Base-by-base conservation (phyloP, 2,888 invertebrate species). In the Chrysodeixis includens region DNA sequence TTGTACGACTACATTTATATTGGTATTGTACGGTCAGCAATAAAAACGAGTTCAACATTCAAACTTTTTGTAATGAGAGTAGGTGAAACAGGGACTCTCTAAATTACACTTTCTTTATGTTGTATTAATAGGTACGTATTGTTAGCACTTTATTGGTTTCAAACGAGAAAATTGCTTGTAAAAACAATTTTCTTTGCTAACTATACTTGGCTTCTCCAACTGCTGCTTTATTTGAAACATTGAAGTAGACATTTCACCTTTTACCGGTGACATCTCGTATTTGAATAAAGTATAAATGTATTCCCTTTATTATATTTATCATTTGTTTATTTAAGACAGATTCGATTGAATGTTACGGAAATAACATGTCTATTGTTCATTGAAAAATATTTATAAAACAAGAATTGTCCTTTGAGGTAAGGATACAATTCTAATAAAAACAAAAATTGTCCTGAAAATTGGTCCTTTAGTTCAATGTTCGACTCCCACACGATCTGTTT, bases 161-260 rank as follows among this genome's bases (percentile, higher is more conserved):
- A 14, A n/a, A 40, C 7, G 3, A 7, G n/a, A 40, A 6, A 40
- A 1, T 40, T 40, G 40, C 4, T n/a, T 6, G 14, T 40, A 6
- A n/a, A 40, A 14, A 2, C 12, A 1, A 35, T 40, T 40, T 40
- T n/a, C 0, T 40, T n/a, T n/a, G 40, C 40, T 40, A 6, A 40
- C 40, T 40, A 22, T 49, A 61, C 57, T 64, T 55, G 40, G 57
- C 61, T 7, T 46, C 46, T 66, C 72, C 73, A 72, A 76, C 54
- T 30, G 55, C 53, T 54, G 35, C 74, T 49, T 65, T 71, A 77
- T 73, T 73, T 61, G 61, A 51, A 73, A 68, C 59, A 64, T 71
- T 64, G 64, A 72, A 52, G 54, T 71, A 61, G 56, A 53, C 56
- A 55, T 16, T 64, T 64, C 72, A 65, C 60, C 61, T 73, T 72